Evolutionary conservation across 2,113 vertebrate genomes (phyloP).

Genomic region (Salvelinus alpinus): DNA sequence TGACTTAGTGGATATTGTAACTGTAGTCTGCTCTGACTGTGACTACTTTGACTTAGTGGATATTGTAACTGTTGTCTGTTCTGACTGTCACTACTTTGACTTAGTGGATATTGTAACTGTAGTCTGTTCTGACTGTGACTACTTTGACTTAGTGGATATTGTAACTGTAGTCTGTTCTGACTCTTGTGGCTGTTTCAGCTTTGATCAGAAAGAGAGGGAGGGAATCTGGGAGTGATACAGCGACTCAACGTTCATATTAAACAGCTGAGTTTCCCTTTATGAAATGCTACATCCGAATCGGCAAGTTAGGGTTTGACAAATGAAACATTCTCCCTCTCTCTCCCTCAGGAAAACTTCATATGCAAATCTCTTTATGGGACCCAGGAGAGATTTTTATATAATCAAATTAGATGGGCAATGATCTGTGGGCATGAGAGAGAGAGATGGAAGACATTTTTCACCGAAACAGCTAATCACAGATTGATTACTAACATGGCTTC

Average conservation of each 20-base stretch:
- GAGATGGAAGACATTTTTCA: slow-evolving; percentile 46
- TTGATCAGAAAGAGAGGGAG: too few species aligned
- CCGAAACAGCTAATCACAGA: slow-evolving; percentile 33
- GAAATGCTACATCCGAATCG: slow-evolving; percentile 44
- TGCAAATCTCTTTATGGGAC: slow-evolving; percentile 57
- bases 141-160: too few species aligned
- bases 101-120: too few species aligned
- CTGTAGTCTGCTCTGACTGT: too few species aligned
- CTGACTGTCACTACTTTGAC: too few species aligned
- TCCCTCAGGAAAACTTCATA: slow-evolving; percentile 45
- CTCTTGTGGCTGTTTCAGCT: too few species aligned
- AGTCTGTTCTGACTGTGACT: too few species aligned
- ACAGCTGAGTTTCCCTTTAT: slow-evolving; percentile 33
- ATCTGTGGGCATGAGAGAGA: slow-evolving; percentile 44
- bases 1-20: too few species aligned
- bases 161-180: too few species aligned
- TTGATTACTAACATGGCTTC: slow-evolving; percentile 5
- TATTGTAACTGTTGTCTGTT: too few species aligned
- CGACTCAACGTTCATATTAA: slow-evolving; percentile 27
- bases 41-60: too few species aligned
- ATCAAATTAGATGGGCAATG: slow-evolving; percentile 62
- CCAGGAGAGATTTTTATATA: slow-evolving; percentile 45
- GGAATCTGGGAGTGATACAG: too few species aligned
- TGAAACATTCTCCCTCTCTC: slow-evolving; percentile 45
- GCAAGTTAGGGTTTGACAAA: slow-evolving; percentile 62